phyloP scores from a whole-genome alignment of 2,113 vertebrate genomes.

The Coturnix japonica region DNA sequence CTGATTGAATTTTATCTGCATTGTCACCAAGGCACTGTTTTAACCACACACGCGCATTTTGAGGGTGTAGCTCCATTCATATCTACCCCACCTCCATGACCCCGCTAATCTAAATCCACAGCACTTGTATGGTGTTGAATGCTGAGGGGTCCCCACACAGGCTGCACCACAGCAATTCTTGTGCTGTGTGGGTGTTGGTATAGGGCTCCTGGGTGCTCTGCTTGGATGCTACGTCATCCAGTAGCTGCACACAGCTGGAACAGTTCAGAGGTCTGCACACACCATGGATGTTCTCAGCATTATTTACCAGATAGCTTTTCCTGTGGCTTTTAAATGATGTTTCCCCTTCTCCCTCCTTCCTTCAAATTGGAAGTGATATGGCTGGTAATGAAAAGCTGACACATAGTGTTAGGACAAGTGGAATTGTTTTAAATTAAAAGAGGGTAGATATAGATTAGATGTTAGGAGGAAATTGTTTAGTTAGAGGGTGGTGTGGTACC shows the following conservation, averaged over 20 bases:
- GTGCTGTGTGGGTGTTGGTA: not conserved
- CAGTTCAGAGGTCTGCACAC: not conserved
- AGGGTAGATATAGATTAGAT: not conserved
- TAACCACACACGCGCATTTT: constrained; percentile 24
- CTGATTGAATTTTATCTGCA: constrained; percentile 32
- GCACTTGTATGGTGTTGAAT: constrained; percentile 59
- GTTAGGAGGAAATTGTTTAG: not conserved
- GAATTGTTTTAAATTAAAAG: not conserved
- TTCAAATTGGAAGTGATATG: not conserved
- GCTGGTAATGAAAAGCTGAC: not conserved
- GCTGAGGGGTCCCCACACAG: constrained; percentile 48
- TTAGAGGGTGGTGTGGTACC: too few species aligned
- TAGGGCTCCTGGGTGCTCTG: not conserved
- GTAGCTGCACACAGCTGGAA: not conserved
- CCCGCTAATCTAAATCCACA: constrained; percentile 65
- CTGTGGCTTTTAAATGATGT: accelerated
- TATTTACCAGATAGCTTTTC: not conserved
- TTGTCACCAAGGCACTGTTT: constrained; percentile 39
- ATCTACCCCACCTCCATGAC: not conserved
- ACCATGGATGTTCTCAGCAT: not conserved
- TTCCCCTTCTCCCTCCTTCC: not conserved
- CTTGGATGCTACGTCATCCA: not conserved
- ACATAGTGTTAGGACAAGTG: not conserved
- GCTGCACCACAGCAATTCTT: not conserved
- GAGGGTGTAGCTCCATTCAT: not conserved